Evolutionary conservation across 2,113 vertebrate species (phyloP).

Genomic region (Xiphorhynchus elegans): DNA sequence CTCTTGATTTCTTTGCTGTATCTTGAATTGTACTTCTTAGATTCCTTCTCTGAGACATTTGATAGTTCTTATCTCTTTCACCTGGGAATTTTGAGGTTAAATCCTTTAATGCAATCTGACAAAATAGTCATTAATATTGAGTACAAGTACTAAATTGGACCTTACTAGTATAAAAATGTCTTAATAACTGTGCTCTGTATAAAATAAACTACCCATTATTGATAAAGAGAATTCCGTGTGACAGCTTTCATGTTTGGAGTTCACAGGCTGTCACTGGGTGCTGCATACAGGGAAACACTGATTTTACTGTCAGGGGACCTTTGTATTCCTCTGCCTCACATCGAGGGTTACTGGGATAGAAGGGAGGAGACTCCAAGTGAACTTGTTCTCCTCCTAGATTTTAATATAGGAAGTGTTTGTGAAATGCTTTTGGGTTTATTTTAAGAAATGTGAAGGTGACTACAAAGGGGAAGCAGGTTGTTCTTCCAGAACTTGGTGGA

Average conservation of each 20-base stretch:
- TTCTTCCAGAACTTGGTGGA: background rate
- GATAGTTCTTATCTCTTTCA: background rate
- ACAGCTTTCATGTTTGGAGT: background rate
- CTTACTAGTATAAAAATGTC: background rate
- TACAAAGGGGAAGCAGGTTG: background rate
- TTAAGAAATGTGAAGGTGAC: background rate
- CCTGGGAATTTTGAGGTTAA: slow-evolving; percentile 3
- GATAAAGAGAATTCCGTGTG: background rate
- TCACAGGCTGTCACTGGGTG: background rate
- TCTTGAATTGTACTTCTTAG: background rate
- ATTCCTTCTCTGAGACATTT: background rate
- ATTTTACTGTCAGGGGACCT: background rate
- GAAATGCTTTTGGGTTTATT: background rate
- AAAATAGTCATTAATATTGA: background rate
- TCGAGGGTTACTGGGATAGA: background rate
- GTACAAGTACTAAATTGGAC: background rate
- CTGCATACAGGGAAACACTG: background rate
- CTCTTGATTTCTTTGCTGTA: background rate
- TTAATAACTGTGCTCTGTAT: background rate
- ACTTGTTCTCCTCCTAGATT: background rate
- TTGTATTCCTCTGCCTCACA: background rate
- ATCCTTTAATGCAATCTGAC: background rate
- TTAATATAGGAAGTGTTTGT: background rate
- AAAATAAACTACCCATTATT: background rate
- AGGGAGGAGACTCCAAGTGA: background rate